A percentile compares a stretch with the other conserved stretches of the same genome.
Conservation (phyloP, 2,888 invertebrate genomes). For the Nymphalis c-album region DNA sequence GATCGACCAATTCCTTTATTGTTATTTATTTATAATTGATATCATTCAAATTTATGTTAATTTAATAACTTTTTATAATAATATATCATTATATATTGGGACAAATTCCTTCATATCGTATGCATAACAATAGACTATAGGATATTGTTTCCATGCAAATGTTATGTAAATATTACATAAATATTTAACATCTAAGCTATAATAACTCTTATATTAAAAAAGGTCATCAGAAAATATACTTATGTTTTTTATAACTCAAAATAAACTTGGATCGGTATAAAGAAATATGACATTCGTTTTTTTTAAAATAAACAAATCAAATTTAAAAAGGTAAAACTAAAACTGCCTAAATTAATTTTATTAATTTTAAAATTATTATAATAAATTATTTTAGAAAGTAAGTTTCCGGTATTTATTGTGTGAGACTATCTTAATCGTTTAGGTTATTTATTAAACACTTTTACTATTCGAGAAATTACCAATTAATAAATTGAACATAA, state of each 20-base stretch:
- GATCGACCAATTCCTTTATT: slow-evolving; percentile 20
- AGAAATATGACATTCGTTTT: no score
- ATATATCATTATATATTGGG: slow-evolving; percentile 29
- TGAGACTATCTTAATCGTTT: no score
- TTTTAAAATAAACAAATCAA: no score
- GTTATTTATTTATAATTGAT: slow-evolving; percentile 21
- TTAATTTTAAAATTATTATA: no score
- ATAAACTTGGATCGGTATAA: neutral
- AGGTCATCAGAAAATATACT: neutral
- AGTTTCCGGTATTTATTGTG: no score
- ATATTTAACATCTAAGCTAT: neutral
- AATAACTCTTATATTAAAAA: neutral
- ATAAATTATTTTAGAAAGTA: no score
- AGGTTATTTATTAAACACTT: no score
- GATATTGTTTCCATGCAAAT: slow-evolving; percentile 1
- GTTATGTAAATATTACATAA: neutral
- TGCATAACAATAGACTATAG: slow-evolving; percentile 11
- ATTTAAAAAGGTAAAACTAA: no score
- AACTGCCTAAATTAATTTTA: no score
- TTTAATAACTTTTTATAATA: slow-evolving; percentile 9
- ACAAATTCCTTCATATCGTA: slow-evolving; percentile 19
- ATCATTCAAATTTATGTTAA: slow-evolving; percentile 30
- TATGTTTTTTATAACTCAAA: neutral
- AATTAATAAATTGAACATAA: no score
- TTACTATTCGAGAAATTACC: no score